Evolutionary conservation across 2,888 invertebrate species (phyloP).

Genomic region (Teleiodes luculella): DNA sequence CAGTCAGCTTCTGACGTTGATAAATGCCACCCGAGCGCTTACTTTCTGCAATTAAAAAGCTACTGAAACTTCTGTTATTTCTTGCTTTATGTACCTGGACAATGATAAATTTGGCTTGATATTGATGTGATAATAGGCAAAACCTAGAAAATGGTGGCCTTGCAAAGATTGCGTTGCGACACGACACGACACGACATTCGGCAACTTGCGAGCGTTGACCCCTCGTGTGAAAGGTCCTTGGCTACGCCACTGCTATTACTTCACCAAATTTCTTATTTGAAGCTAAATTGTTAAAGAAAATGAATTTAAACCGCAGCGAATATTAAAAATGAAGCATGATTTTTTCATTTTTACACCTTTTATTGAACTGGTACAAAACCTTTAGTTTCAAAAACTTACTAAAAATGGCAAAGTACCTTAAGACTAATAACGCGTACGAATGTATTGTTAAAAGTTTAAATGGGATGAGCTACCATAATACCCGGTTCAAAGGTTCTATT

Average conservation of each 20-base stretch:
- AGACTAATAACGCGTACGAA: no score
- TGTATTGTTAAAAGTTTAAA: no score
- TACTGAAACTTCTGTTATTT: background rate
- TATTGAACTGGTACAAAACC: no score
- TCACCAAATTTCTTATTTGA: slow-evolving; percentile 41
- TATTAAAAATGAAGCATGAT: no score
- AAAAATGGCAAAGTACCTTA: background rate
- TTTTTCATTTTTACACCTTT: no score
- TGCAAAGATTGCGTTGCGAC: slow-evolving; percentile 54
- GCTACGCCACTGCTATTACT: slow-evolving; percentile 22
- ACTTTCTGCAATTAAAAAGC: slow-evolving; percentile 10
- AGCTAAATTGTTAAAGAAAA: background rate
- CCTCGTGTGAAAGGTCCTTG: slow-evolving; percentile 49
- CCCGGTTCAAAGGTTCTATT: background rate
- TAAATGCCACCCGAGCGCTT: slow-evolving; percentile 1
- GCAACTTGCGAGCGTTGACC: slow-evolving; percentile 50
- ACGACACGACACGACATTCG: slow-evolving; percentile 41
- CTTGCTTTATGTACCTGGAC: background rate
- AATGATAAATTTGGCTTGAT: background rate
- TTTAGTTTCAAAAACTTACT: background rate
- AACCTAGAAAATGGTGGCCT: slow-evolving; percentile 39
- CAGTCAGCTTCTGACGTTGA: slow-evolving; percentile 3
- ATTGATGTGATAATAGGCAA: background rate
- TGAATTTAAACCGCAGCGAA: no score
- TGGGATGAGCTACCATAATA: no score